Conservation (phyloP, 2,888 invertebrate species). For the Himalopsyche kuldschensis region DNA sequence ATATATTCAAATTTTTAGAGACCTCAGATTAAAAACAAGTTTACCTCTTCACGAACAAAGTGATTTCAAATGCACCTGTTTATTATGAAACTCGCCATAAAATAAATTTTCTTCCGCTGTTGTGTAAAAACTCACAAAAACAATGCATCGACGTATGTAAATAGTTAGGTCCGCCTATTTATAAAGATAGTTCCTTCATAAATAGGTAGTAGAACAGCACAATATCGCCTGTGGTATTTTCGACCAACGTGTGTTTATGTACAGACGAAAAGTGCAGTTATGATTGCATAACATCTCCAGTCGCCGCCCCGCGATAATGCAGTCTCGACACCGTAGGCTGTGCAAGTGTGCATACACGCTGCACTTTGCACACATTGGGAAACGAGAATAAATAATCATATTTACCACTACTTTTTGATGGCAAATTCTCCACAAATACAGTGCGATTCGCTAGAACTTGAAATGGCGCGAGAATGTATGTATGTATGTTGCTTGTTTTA, state of each 20-base stretch:
- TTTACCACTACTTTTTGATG: not conserved
- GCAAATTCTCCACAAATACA: not conserved
- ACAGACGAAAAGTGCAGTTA: not conserved
- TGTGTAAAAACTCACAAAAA: no score
- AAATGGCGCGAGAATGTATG: not conserved
- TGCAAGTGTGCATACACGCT: not conserved
- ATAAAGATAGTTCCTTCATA: not conserved
- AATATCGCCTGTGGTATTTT: not conserved
- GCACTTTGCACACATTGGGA: not conserved
- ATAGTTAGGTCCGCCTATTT: no score
- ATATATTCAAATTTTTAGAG: no score
- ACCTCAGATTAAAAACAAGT: no score
- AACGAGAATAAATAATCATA: not conserved
- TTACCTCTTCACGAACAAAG: no score
- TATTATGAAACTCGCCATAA: no score
- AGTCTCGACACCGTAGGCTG: not conserved
- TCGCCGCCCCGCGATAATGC: not conserved
- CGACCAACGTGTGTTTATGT: not conserved
- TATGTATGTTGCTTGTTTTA: not conserved
- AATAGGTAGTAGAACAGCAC: not conserved
- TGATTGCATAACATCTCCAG: not conserved
- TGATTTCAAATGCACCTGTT: no score
- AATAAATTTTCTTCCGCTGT: no score
- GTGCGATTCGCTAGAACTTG: not conserved
- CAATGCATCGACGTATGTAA: no score